These are phyloP conservation scores for Aricia agestis DNA, from an alignment of 1,140 invertebrate genomes.

Conservation along the genomic window DNA sequence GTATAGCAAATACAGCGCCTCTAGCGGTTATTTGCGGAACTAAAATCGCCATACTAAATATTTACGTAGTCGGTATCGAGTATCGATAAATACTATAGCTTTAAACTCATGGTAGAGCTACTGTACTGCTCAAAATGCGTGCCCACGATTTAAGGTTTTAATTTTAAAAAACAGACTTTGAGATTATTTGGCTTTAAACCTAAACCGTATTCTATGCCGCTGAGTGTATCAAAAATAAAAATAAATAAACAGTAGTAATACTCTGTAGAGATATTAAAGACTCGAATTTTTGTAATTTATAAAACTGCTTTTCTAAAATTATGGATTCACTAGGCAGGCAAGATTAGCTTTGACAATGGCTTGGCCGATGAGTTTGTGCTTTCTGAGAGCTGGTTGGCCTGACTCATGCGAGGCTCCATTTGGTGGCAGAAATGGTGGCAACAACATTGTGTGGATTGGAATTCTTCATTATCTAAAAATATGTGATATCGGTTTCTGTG, in stretches of 20 bases:
- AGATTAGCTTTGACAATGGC: not conserved
- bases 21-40: too few relatives aligned
- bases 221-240: conserved; percentile 6
- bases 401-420: too few relatives aligned
- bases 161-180: not conserved
- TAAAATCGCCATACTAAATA: too few relatives aligned
- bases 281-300: conserved; percentile 6
- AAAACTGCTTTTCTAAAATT: conserved; percentile 3
- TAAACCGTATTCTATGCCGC: not conserved
- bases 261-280: conserved; percentile 10
- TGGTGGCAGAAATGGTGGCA: too few relatives aligned
- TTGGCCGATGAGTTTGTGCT: not conserved
- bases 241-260: conserved; percentile 11
- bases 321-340: not conserved
- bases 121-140: not conserved
- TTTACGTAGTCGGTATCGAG: too few relatives aligned
- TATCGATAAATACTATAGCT: too few relatives aligned
- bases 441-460: too few relatives aligned
- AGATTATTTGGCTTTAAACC: not conserved
- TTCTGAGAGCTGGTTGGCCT: too few relatives aligned
- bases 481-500: too few relatives aligned
- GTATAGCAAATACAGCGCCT: too few relatives aligned
- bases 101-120: too few relatives aligned
- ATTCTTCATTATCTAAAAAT: too few relatives aligned
- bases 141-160: not conserved